Conservation (phyloP, 2,888 invertebrate genomes). For the Aphodius sticticus region DNA sequence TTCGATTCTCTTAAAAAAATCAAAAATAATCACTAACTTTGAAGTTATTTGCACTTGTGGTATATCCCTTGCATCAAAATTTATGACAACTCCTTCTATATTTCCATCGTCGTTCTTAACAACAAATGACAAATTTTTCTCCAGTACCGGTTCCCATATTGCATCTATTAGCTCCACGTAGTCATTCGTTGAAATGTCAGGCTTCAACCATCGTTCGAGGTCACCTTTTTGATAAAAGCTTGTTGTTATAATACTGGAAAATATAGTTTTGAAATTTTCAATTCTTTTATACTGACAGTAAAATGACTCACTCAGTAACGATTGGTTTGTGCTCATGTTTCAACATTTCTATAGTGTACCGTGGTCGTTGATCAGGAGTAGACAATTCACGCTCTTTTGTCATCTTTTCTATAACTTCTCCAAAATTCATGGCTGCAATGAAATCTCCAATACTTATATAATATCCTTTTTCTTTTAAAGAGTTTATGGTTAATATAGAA, state of each 20-base stretch:
- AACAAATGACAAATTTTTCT: conserved; percentile 78
- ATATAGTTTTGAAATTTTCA: no score
- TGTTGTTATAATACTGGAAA: conserved; percentile 78
- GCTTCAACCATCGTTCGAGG: conserved; percentile 79
- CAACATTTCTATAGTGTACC: conserved; percentile 65
- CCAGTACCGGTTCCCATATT: conserved; percentile 75
- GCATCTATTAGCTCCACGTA: conserved; percentile 73
- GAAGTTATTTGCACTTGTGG: conserved; percentile 76
- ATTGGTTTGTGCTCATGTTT: conserved; percentile 70
- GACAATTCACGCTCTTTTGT: conserved; percentile 49
- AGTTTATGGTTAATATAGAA: conserved; percentile 82
- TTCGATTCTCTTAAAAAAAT: conserved; percentile 80
- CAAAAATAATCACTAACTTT: conserved; percentile 76
- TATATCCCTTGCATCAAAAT: conserved; percentile 84
- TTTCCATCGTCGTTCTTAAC: conserved; percentile 65
- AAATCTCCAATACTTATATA: conserved; percentile 83
- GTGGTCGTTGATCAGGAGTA: conserved; percentile 46
- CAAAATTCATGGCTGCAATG: conserved; percentile 74
- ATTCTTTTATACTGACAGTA: not conserved
- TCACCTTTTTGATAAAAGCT: conserved; percentile 90
- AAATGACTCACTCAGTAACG: conserved; percentile 72
- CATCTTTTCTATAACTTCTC: conserved; percentile 73
- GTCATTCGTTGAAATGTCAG: conserved; percentile 72
- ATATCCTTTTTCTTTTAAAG: conserved; percentile 78
- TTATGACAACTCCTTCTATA: conserved; percentile 76